Evolutionary conservation across 2,888 invertebrate genomes (phyloP).

Genomic region (Alsophila aescularia): DNA sequence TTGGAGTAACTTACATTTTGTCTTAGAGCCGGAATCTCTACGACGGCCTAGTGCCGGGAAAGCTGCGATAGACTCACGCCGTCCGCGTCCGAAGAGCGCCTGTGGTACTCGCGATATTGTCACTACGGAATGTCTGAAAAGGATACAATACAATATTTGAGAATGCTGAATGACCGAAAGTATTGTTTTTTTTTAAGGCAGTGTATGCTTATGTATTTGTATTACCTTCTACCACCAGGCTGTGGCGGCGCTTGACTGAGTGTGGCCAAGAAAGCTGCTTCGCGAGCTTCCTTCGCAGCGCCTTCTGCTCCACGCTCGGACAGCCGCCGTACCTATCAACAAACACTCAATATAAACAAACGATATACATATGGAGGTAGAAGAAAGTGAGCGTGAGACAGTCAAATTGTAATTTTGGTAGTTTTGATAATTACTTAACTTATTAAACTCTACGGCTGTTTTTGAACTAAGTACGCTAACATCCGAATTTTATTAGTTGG

Average conservation of each 20-base stretch:
- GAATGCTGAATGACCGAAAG: not conserved
- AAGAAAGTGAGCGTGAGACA: no score
- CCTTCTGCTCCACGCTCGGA: slow-evolving; percentile 90
- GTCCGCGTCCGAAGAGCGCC: slow-evolving; percentile 89
- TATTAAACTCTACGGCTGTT: no score
- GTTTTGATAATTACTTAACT: no score
- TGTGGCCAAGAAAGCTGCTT: slow-evolving; percentile 93
- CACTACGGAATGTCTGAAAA: slow-evolving; percentile 93
- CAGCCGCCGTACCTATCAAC: slow-evolving; percentile 87
- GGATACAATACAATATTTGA: no score
- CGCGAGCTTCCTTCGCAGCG: slow-evolving; percentile 89
- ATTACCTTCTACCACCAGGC: slow-evolving; percentile 87
- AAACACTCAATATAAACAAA: slow-evolving; percentile 4
- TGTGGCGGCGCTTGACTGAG: slow-evolving; percentile 90
- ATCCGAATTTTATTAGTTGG: no score
- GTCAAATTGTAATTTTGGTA: no score
- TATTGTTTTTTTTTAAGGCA: not conserved
- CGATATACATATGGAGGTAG: no score
- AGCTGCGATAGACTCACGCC: slow-evolving; percentile 92
- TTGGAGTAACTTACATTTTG: slow-evolving; percentile 72
- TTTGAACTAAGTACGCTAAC: no score
- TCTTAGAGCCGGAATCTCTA: slow-evolving; percentile 67
- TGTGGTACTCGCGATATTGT: slow-evolving; percentile 93
- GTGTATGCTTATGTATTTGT: not conserved
- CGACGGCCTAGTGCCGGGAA: slow-evolving; percentile 86